Evolutionary conservation across 1,140 invertebrate genomes (phyloP).

Genomic region (Aphidius ervi): DNA sequence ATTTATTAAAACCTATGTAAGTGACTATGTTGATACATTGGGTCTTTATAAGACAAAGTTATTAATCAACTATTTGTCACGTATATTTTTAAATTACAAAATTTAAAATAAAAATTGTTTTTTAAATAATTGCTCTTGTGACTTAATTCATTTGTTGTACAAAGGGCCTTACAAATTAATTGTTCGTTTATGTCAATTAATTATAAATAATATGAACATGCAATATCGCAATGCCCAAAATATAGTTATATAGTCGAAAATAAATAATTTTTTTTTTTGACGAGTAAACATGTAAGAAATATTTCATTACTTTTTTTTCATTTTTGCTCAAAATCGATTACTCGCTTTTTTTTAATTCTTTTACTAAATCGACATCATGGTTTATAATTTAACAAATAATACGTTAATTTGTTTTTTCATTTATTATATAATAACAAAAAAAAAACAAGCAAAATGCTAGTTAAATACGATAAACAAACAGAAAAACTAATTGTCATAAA

Average conservation of each 20-base stretch:
- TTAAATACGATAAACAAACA: too few species aligned
- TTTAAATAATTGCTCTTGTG: not conserved
- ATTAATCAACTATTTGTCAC: too few species aligned
- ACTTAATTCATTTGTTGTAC: too few species aligned
- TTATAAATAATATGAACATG: not conserved
- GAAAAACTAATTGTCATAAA: too few species aligned
- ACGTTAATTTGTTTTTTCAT: too few species aligned
- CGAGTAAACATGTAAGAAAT: constrained; percentile 21
- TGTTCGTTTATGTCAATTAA: not conserved
- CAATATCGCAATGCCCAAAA: constrained; percentile 5
- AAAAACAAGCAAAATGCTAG: too few species aligned
- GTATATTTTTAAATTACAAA: not conserved
- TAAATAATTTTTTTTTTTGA: constrained; percentile 20
- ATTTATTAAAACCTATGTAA: constrained; percentile 12
- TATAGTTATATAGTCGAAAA: constrained; percentile 6
- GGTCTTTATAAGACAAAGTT: not conserved
- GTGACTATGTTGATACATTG: constrained; percentile 10
- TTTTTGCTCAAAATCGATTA: too few species aligned
- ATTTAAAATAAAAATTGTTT: constrained; percentile 5
- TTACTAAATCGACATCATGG: too few species aligned
- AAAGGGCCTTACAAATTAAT: too few species aligned
- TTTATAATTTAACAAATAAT: too few species aligned
- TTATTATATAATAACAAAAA: too few species aligned
- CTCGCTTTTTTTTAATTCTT: too few species aligned
- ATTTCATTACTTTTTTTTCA: constrained; percentile 2